These are phyloP conservation scores for Zaprionus africanus DNA, from an alignment of 1,140 invertebrate species.

Conservation along the genomic window DNA sequence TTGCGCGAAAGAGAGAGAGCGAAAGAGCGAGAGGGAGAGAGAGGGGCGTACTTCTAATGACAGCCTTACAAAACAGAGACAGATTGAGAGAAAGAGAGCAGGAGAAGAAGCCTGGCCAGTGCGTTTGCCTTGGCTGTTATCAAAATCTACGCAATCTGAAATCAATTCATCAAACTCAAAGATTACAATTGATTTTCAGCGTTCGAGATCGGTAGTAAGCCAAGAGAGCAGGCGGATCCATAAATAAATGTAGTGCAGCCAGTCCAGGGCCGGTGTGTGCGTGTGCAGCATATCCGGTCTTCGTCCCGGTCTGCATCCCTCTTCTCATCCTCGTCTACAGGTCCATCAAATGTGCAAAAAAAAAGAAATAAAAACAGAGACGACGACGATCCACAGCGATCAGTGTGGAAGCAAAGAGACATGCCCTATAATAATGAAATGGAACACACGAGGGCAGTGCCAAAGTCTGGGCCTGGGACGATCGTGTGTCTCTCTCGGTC, in stretches of 20 bases:
- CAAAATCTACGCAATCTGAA: slow-evolving; percentile 68
- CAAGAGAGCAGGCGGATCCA: slow-evolving; percentile 63
- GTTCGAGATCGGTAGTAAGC: slow-evolving; percentile 19
- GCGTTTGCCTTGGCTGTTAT: slow-evolving; percentile 42
- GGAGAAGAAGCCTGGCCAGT: background rate
- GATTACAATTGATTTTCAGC: slow-evolving; percentile 72
- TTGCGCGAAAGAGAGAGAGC: slow-evolving; percentile 24
- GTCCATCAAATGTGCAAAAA: slow-evolving; percentile 65
- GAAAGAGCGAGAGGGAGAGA: background rate
- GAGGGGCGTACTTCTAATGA: slow-evolving; percentile 42
- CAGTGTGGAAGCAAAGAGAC: slow-evolving; percentile 28
- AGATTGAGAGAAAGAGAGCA: slow-evolving; percentile 1
- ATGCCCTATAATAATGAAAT: slow-evolving; percentile 78
- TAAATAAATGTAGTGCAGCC: slow-evolving; percentile 81
- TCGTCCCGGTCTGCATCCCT: background rate
- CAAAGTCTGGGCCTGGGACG: slow-evolving; percentile 18
- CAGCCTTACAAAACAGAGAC: slow-evolving; percentile 29
- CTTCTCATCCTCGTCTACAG: background rate
- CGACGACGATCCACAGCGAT: slow-evolving; percentile 8
- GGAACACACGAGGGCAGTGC: slow-evolving; percentile 32
- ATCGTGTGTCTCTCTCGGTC: slow-evolving; percentile 15
- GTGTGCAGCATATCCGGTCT: slow-evolving; percentile 79
- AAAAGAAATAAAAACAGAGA: slow-evolving; percentile 15
- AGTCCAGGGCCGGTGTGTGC: slow-evolving; percentile 24
- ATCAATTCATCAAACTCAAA: slow-evolving; percentile 82